These are phyloP conservation scores for Bubo scandiacus DNA, from an alignment of 2,113 vertebrate species.

Conservation along the genomic window DNA sequence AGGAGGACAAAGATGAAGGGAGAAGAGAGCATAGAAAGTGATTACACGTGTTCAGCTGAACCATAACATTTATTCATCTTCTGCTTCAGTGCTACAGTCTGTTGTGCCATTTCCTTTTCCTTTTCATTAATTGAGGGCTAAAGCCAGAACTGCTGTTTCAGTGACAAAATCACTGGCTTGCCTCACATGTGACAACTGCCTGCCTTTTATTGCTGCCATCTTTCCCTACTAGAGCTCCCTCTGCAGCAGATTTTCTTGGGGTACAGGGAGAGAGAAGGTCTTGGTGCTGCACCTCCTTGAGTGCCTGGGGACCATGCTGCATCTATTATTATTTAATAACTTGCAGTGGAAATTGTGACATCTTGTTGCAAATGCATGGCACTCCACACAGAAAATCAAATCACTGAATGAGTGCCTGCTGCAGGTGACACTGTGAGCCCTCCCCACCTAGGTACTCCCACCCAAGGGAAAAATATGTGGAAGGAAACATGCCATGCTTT, in stretches of 20 bases:
- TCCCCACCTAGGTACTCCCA: neutral
- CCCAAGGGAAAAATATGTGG: neutral
- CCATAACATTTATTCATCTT: neutral
- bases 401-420: neutral
- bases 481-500: neutral
- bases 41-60: neutral
- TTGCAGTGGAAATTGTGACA: neutral
- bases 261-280: neutral
- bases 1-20: neutral
- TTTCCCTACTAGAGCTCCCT: neutral
- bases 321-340: neutral
- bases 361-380: neutral
- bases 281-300: neutral
- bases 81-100: neutral
- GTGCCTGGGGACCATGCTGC: neutral
- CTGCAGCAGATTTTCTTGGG: neutral
- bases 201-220: neutral
- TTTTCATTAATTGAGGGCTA: neutral
- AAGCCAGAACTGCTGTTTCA: neutral
- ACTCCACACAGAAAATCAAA: neutral
- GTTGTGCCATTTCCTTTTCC: neutral
- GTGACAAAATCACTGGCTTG: neutral
- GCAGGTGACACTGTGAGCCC: neutral
- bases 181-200: neutral
- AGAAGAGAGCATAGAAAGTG: neutral